A percentile compares a stretch with the other conserved stretches of the same genome.
Evolutionary conservation across 2,888 invertebrate species (phyloP).

Genomic region (Synergus umbraculus): DNA sequence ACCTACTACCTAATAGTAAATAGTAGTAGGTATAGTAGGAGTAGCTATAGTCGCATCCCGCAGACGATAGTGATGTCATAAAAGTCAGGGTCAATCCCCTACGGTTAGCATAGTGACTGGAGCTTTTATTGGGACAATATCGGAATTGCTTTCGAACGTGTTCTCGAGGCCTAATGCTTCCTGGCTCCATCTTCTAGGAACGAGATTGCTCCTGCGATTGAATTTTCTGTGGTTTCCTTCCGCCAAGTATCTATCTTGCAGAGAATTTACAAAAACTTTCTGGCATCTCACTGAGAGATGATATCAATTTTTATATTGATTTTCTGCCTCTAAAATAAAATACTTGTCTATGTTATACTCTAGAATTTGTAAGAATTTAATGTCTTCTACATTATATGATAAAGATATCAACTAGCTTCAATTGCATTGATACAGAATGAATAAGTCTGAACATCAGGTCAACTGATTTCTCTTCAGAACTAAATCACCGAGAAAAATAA

Average conservation of each 20-base stretch:
- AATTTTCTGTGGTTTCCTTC: constrained; percentile 60
- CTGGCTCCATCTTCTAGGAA: constrained; percentile 45
- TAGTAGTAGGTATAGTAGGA: neutral
- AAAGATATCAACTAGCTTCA: too few species aligned
- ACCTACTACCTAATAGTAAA: neutral
- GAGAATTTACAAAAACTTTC: neutral
- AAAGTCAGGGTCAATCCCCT: constrained; percentile 77
- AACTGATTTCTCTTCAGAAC: neutral
- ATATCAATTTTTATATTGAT: neutral
- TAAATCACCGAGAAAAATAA: neutral
- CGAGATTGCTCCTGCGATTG: constrained; percentile 61
- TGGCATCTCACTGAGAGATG: neutral
- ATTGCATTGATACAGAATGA: neutral
- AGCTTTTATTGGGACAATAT: constrained; percentile 63
- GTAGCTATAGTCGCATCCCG: neutral
- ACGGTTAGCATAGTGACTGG: constrained; percentile 63
- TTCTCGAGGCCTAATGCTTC: constrained; percentile 59
- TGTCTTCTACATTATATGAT: neutral
- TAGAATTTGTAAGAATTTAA: too few species aligned
- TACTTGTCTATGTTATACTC: too few species aligned
- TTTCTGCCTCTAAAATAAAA: neutral
- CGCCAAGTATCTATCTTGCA: constrained; percentile 7
- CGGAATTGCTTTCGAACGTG: constrained; percentile 61
- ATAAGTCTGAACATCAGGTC: neutral
- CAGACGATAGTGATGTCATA: constrained; percentile 61